Base-by-base conservation (phyloP, 2,797 vertebrate species). In the Phrynocephalus forsythii region DNA sequence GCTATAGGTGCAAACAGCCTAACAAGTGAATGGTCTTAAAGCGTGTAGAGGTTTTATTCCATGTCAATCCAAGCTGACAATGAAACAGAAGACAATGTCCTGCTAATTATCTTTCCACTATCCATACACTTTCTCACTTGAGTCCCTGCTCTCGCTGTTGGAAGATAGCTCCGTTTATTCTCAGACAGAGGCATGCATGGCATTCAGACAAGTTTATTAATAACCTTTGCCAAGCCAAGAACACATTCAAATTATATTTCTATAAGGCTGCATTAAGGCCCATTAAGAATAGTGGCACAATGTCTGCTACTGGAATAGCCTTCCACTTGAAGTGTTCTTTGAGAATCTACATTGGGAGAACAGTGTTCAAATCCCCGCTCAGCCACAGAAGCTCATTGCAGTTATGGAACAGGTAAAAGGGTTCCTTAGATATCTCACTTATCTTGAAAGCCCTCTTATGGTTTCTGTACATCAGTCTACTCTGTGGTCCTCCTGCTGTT, bases 181-280 rank as follows among this genome's bases (percentile, higher is more conserved):
- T 67, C 86, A 73, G 56, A 52, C 24, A 73, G 28, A 86, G 78
- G 73, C 26, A 82, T 22, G 16, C 16, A 83, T 72, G 60, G 30
- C 52, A 73, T 24, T 50, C 77, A 72, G 30, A 83, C 52, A 86
- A 86, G 10, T 72, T 18, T 86, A 83, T 79, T 77, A 86, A 63
- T 60, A 72, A 81, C 24, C 50, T n/a, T 75, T 73, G 38, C 18
- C 75, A 33, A 86, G 52, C n/a, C 44, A 66, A 83, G 30, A 78
- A 79, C 11, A 15, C 67, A 73, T 86, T 73, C 44, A 79, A 73
- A 63, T 8, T 50, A 5, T 15, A 6, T 38, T 72, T 86, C 83
- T 83, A 28, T 48, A 85, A 68, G 72, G 44, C 72, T 83, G 33
- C 5, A 26, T 88, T 71, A 86, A 66, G 9, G n/a, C 48, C 44